phyloP scores from a whole-genome alignment of 2,888 invertebrate genomes.

The Myopa testacea region DNA sequence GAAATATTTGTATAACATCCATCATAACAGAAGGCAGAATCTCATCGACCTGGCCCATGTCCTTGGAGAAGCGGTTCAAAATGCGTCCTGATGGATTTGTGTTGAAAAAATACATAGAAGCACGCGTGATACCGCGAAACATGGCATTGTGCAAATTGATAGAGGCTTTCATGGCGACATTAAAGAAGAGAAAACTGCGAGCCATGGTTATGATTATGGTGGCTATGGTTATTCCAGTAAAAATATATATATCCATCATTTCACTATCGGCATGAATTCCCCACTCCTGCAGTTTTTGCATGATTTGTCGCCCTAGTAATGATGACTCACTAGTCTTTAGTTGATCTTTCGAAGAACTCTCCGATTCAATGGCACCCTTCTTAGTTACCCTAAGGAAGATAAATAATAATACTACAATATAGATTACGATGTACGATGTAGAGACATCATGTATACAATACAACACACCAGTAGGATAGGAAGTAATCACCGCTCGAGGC shows the following conservation, averaged over 20 bases:
- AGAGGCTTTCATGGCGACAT: conserved; percentile 79
- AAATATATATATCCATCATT: conserved; percentile 69
- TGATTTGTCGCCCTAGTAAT: conserved; percentile 46
- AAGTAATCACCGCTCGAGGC: conserved; percentile 84
- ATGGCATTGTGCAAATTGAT: conserved; percentile 83
- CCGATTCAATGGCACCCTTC: conserved; percentile 41
- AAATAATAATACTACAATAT: neutral
- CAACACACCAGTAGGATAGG: conserved; percentile 76
- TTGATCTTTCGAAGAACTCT: conserved; percentile 20
- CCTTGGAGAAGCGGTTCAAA: conserved; percentile 90
- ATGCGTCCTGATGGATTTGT: conserved; percentile 86
- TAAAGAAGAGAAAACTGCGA: conserved; percentile 70
- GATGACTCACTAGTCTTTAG: neutral
- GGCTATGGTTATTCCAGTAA: conserved; percentile 68
- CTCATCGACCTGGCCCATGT: conserved; percentile 76
- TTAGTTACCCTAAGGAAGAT: conserved; percentile 48
- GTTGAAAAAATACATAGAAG: conserved; percentile 89
- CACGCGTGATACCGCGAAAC: conserved; percentile 84
- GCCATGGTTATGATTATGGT: conserved; percentile 66
- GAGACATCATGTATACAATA: too few relatives aligned
- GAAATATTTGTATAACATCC: conserved; percentile 77
- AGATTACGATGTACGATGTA: neutral
- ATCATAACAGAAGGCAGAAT: conserved; percentile 67
- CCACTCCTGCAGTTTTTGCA: conserved; percentile 26
- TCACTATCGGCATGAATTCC: conserved; percentile 52